Evolutionary conservation across 2,113 vertebrate genomes (phyloP).

Genomic region (Callocephalon fimbriatum): DNA sequence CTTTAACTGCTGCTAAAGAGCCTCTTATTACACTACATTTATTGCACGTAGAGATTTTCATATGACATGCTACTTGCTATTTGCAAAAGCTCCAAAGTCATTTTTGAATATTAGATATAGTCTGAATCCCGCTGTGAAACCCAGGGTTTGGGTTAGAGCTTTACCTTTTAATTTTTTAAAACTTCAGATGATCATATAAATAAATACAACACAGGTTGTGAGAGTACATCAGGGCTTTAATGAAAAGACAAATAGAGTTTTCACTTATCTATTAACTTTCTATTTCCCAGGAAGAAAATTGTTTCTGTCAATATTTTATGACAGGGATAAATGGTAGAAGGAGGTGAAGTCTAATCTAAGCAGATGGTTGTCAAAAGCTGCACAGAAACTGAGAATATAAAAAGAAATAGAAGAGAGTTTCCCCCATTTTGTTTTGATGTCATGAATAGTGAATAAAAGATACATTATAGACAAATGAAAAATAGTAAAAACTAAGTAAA

Average conservation of each 20-base stretch:
- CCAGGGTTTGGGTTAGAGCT: not conserved
- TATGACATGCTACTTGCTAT: not conserved
- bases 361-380: slow-evolving; percentile 11
- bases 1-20: not conserved
- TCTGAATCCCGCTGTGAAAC: not conserved
- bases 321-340: not conserved
- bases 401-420: not conserved
- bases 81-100: not conserved
- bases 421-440: not conserved
- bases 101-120: not conserved
- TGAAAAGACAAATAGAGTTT: not conserved
- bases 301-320: slow-evolving; percentile 23
- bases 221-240: not conserved
- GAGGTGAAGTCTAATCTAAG: not conserved
- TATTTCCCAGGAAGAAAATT: not conserved
- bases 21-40: not conserved
- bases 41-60: not conserved
- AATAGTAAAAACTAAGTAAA: not conserved
- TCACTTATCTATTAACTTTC: slow-evolving; percentile 26
- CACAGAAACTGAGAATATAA: not conserved
- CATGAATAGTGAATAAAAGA: not conserved
- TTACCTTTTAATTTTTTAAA: not conserved
- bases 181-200: not conserved
- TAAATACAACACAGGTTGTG: not conserved
- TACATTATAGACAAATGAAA: not conserved